A percentile compares a stretch with the other conserved stretches of the same genome.
Conservation (phyloP, 2,888 invertebrate genomes). For the Nomada ruficornis region DNA sequence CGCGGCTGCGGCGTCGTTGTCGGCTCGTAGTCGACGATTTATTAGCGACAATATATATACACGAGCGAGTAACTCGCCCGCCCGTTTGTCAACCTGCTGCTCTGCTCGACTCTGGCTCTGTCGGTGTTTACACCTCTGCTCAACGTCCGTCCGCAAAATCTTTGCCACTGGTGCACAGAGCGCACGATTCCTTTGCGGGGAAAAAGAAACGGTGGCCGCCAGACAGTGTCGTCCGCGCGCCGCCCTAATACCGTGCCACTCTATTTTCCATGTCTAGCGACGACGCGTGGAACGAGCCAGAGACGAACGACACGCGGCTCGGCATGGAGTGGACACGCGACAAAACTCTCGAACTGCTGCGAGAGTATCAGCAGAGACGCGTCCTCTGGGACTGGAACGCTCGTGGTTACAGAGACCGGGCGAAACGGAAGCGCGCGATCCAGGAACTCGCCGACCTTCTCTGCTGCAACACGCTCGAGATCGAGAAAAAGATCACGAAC, state of each 20-base stretch:
- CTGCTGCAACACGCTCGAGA: slow-evolving; percentile 75
- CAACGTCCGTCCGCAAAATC: slow-evolving; percentile 24
- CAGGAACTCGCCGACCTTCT: slow-evolving; percentile 76
- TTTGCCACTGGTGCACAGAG: neutral
- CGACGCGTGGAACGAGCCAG: slow-evolving; percentile 62
- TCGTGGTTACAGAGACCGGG: slow-evolving; percentile 75
- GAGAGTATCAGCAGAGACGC: slow-evolving; percentile 75
- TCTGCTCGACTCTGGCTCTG: slow-evolving; percentile 3
- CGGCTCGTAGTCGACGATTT: slow-evolving; percentile 58
- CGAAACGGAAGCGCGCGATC: slow-evolving; percentile 75
- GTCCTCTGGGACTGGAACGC: slow-evolving; percentile 78
- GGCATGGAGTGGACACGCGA: slow-evolving; percentile 78
- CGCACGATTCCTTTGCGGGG: neutral
- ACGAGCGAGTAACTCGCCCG: slow-evolving; percentile 27
- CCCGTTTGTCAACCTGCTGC: neutral
- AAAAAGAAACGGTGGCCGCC: slow-evolving; percentile 8
- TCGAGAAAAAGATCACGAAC: slow-evolving; percentile 78
- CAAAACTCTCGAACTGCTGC: slow-evolving; percentile 75
- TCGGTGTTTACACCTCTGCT: slow-evolving; percentile 6
- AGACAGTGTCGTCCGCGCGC: neutral
- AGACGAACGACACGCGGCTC: slow-evolving; percentile 55
- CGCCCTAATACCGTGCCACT: slow-evolving; percentile 18
- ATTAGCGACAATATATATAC: slow-evolving; percentile 50
- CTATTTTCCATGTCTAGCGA: slow-evolving; percentile 62
- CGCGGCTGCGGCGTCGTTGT: slow-evolving; percentile 68